Percentiles rank a stretch among this genome's conserved stretches.
Conservation (phyloP, 2,888 invertebrate species). For the Criorhina ranunculi region DNA sequence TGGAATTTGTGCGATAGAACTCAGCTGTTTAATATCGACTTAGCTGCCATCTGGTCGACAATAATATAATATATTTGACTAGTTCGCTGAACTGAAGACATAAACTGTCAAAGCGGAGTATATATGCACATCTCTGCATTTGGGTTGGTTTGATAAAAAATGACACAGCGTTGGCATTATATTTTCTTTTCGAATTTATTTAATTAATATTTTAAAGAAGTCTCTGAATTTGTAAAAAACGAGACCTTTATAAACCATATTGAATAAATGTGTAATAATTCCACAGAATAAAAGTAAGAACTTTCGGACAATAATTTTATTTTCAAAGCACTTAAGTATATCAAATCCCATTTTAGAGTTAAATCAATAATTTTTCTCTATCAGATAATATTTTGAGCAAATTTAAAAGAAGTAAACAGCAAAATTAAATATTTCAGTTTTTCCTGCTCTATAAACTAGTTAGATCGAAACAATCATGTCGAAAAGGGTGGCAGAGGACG, state of each 20-base stretch:
- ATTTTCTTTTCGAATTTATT: constrained; percentile 14
- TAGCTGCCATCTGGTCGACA: no score
- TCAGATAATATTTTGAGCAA: background rate
- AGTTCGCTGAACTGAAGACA: constrained; percentile 15
- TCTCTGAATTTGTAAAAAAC: background rate
- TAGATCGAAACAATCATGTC: constrained; percentile 86
- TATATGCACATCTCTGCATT: constrained; percentile 5
- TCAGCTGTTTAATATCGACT: no score
- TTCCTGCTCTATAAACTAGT: background rate
- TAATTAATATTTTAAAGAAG: constrained; percentile 1
- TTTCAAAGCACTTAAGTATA: background rate
- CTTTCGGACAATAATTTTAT: background rate
- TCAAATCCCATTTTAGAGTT: background rate
- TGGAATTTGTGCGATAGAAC: no score
- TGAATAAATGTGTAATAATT: background rate
- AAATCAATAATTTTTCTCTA: constrained; percentile 27
- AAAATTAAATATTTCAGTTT: background rate
- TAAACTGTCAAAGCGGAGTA: constrained; percentile 17
- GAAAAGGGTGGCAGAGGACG: constrained; percentile 91
- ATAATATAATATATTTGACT: background rate
- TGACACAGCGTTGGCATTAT: constrained; percentile 43
- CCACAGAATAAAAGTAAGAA: background rate
- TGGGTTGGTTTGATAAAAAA: constrained; percentile 15
- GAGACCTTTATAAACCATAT: background rate
- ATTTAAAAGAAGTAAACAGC: background rate